A percentile compares a stretch with the other conserved stretches of the same genome.
phyloP scores from a whole-genome alignment of 2,797 vertebrate genomes.

The Mycteria americana region DNA sequence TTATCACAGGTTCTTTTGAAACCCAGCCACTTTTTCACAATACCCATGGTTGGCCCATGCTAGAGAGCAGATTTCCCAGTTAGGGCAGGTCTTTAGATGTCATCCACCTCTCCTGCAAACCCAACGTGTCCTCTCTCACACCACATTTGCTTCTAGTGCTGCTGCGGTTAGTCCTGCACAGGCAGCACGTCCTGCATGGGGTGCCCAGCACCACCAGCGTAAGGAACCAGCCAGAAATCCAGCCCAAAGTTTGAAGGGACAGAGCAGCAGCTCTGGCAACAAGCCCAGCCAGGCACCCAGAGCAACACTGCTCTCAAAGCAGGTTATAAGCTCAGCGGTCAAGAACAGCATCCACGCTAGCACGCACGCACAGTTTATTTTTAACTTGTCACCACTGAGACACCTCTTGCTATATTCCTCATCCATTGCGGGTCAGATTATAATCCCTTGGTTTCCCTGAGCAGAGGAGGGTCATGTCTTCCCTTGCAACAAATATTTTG shows the following conservation, averaged over 20 bases:
- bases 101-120: neutral
- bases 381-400: neutral
- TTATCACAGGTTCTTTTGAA: neutral
- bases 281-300: neutral
- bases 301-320: neutral
- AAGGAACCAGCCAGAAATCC: neutral
- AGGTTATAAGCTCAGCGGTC: neutral
- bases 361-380: accelerated
- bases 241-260: neutral
- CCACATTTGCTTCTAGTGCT: neutral
- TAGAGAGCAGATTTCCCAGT: neutral
- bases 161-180: neutral
- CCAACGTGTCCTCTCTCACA: neutral
- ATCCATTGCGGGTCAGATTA: neutral
- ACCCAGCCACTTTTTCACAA: neutral
- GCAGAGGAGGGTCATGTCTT: neutral
- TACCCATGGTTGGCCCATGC: accelerated
- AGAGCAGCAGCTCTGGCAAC: neutral
- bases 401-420: neutral
- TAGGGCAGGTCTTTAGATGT: neutral
- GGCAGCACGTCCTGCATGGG: neutral
- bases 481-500: neutral
- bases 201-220: neutral
- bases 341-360: neutral
- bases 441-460: neutral